Base-by-base conservation (phyloP, 2,888 invertebrate genomes). In the Agrotis ipsilon region DNA sequence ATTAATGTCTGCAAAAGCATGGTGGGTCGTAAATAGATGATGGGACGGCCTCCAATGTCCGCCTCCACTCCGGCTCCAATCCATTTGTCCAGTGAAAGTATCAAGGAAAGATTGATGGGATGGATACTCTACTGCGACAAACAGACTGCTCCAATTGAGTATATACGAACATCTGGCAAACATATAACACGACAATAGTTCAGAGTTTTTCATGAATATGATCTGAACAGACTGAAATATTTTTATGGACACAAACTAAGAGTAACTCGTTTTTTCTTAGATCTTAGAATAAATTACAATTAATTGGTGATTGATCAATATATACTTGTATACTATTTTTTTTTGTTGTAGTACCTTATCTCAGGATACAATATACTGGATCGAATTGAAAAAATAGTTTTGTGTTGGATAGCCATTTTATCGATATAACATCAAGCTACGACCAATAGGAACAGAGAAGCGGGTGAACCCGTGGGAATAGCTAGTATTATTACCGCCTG, bases 91-190 rank as follows among this genome's bases (percentile, higher is more conserved):
- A 82, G 82, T 76, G 75, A 84, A 84, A 82, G 77, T 86, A 87
- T 87, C 81, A 82, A 75, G 82, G 77, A 71, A 88, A 89, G 90
- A 91, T 90, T 90, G 88, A 91, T 91, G 87, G 83, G 74, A 63
- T 82, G 80, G 81, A 81, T 85, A 86, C 78, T 77, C 83, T 84
- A 76, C 70, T 64, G 78, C 72, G 78, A 76, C 82, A 81, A 78
- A 78, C 78, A 80, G 67, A 69, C 68, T 77, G 72, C 70, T 75
- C 61, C 64, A 80, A 83, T 85, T 82, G 78, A 86, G 86, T 82
- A 72, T 72, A 69, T 63, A 70, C 68, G 73, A 52, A 65, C 27
- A 49, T 45, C 54, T 32, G 55, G 39, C 45, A 65, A 52, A 66
- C n/a, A 49, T 11, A 62, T 18, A 57, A 45, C 32, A 13, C 27